These are phyloP conservation scores for Saturnia pavonia DNA, from an alignment of 2,888 invertebrate species.

Conservation along the genomic window DNA sequence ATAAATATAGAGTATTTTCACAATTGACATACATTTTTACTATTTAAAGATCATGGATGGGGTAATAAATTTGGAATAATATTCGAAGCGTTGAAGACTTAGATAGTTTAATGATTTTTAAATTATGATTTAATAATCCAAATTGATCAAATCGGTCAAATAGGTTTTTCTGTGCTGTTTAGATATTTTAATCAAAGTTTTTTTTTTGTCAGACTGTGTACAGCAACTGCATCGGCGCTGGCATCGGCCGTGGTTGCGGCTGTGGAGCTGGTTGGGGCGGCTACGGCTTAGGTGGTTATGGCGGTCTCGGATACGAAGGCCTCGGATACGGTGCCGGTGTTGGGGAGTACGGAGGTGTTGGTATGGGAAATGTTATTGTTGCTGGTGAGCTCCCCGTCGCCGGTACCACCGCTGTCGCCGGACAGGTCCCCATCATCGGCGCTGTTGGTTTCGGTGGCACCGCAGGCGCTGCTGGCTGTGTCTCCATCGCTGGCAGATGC, in stretches of 20 bases:
- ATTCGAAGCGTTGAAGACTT: not conserved
- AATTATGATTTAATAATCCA: too few relatives aligned
- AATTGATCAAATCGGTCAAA: too few relatives aligned
- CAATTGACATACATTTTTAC: too few relatives aligned
- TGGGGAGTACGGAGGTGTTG: slow-evolving; percentile 35
- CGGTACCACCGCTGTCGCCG: slow-evolving; percentile 35
- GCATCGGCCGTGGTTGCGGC: not conserved
- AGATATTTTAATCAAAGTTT: not conserved
- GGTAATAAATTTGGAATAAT: not conserved
- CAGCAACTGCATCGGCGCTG: too few relatives aligned
- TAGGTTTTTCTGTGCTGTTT: not conserved
- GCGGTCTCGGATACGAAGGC: slow-evolving; percentile 26
- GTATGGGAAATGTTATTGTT: slow-evolving; percentile 41
- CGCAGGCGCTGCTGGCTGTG: slow-evolving; percentile 31
- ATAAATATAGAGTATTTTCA: not conserved
- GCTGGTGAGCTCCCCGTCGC: slow-evolving; percentile 37
- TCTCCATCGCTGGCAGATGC: slow-evolving; percentile 26
- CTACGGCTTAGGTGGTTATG: too few relatives aligned
- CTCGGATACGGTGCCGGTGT: slow-evolving; percentile 14
- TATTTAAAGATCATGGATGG: too few relatives aligned
- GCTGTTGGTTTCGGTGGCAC: slow-evolving; percentile 17
- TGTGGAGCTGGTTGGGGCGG: not conserved
- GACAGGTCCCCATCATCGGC: slow-evolving; percentile 25
- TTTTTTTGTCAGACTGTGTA: not conserved
- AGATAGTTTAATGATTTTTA: too few relatives aligned